Percentiles rank a stretch among this genome's conserved stretches.
Conservation (phyloP, 2,113 vertebrate genomes). For the Brienomyrus brachyistius region DNA sequence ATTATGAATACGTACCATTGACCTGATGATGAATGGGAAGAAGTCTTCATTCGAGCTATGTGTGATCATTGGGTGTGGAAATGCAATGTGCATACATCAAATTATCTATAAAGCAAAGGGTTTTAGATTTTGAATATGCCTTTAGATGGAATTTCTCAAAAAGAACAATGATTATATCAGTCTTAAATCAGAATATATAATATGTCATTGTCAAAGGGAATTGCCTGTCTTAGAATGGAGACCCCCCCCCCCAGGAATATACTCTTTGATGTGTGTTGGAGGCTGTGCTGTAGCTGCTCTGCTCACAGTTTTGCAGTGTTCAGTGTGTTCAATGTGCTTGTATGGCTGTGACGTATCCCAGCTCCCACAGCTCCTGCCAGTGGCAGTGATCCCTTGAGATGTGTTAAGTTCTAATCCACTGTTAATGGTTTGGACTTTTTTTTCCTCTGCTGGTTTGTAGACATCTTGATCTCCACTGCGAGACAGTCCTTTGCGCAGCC, state of each 20-base stretch:
- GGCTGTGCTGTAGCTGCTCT: background rate
- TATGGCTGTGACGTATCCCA: background rate
- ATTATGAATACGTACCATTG: background rate
- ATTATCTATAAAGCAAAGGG: background rate
- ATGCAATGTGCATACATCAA: background rate
- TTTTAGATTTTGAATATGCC: background rate
- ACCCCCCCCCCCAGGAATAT: background rate
- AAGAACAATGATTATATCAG: background rate
- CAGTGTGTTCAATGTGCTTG: background rate
- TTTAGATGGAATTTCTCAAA: background rate
- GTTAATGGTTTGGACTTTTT: background rate
- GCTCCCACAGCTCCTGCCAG: background rate
- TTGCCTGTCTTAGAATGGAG: background rate
- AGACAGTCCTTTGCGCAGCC: background rate
- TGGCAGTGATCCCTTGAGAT: background rate
- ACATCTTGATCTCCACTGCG: background rate
- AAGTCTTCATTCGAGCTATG: background rate
- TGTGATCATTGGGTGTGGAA: background rate
- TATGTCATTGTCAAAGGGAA: background rate
- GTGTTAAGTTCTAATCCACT: background rate
- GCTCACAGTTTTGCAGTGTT: background rate
- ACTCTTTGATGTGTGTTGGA: background rate
- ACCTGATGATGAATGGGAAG: background rate
- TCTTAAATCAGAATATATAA: background rate
- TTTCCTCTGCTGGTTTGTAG: background rate